Conservation (phyloP, 2,888 invertebrate species). For the Tubulanus polymorphus region DNA sequence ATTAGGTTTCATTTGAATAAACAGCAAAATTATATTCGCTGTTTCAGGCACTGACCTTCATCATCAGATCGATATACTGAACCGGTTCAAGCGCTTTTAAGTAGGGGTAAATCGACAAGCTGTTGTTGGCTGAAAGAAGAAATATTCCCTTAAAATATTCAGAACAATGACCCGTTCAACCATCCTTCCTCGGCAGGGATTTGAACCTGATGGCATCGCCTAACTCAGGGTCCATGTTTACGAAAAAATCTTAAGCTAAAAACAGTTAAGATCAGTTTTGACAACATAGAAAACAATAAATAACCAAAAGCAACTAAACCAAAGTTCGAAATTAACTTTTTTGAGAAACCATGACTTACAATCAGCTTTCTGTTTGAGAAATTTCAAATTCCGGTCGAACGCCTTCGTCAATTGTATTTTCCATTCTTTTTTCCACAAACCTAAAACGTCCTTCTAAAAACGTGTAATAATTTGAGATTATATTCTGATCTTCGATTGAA, state of each 20-base stretch:
- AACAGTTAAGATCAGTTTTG: too few species aligned
- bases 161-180: too few species aligned
- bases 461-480: background rate
- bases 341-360: too few species aligned
- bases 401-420: constrained; percentile 61
- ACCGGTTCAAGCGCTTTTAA: constrained; percentile 61
- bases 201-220: too few species aligned
- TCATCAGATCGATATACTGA: constrained; percentile 55
- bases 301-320: too few species aligned
- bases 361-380: constrained; percentile 62
- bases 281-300: too few species aligned
- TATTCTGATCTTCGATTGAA: background rate
- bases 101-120: constrained; percentile 59
- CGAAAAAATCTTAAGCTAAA: too few species aligned
- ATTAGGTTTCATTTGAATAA: background rate
- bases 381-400: constrained; percentile 67
- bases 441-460: constrained; percentile 62
- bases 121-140: constrained; percentile 14
- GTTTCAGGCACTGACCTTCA: constrained; percentile 46
- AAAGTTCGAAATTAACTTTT: too few species aligned
- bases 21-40: background rate
- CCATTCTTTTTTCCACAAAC: constrained; percentile 67
- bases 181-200: too few species aligned
- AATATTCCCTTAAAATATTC: background rate
- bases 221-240: too few species aligned